Evolutionary conservation across 2,113 vertebrate genomes (phyloP).

Genomic region (Candoia aspera): DNA sequence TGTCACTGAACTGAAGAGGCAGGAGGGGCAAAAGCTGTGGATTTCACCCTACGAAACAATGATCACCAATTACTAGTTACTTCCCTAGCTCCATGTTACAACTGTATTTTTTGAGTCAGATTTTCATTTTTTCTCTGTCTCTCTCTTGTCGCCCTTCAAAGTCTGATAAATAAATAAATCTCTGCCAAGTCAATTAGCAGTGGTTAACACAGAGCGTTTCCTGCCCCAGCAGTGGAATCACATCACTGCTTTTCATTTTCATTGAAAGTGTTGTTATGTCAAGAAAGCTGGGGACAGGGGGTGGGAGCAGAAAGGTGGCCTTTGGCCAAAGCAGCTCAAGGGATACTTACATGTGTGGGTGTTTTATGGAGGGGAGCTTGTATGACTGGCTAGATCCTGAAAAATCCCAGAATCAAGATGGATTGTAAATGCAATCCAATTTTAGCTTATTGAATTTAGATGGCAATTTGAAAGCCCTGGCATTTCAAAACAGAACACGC

Average conservation of each 20-base stretch:
- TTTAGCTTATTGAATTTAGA: neutral
- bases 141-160: neutral
- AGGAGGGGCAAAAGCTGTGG: neutral
- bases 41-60: neutral
- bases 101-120: neutral
- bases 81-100: neutral
- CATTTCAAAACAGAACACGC: neutral
- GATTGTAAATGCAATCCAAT: slow-evolving; percentile 4
- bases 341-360: no score
- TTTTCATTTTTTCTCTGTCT: no score
- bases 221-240: neutral
- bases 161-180: neutral
- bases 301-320: neutral
- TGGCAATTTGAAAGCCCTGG: neutral
- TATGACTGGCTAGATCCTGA: neutral
- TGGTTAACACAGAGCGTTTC: neutral
- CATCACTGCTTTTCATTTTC: neutral
- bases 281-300: neutral
- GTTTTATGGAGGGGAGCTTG: neutral
- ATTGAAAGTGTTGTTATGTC: neutral
- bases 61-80: neutral
- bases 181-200: neutral
- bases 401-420: neutral
- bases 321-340: neutral
- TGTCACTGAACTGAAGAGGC: neutral